Percentiles rank a stretch among this genome's conserved stretches.
Conservation (phyloP, 2,888 invertebrate species). For the Leptopilina drosophilae region DNA sequence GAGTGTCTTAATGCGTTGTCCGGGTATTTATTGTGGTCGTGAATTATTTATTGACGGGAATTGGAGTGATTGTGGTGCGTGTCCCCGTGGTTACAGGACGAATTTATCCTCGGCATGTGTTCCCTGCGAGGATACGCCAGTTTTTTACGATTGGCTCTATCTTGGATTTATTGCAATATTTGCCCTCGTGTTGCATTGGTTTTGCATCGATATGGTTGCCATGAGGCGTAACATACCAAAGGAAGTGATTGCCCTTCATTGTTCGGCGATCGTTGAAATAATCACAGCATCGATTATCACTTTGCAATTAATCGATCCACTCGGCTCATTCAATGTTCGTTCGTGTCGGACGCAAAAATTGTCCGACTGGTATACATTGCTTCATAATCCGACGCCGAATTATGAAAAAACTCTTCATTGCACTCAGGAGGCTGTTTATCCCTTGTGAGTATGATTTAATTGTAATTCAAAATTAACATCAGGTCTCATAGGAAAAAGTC, state of each 20-base stretch:
- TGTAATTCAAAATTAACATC: not conserved
- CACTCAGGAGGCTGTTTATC: constrained; percentile 98
- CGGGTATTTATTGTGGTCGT: constrained; percentile 91
- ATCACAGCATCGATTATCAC: constrained; percentile 86
- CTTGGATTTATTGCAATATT: constrained; percentile 95
- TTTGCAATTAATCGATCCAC: constrained; percentile 88
- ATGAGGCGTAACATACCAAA: constrained; percentile 87
- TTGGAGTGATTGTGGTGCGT: constrained; percentile 91
- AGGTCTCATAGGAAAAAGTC: no score
- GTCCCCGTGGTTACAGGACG: constrained; percentile 89
- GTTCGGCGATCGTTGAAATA: constrained; percentile 91
- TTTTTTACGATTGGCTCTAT: constrained; percentile 95
- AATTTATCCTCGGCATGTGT: constrained; percentile 86
- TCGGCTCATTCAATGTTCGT: constrained; percentile 85
- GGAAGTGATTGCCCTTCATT: constrained; percentile 86
- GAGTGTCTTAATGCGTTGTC: constrained; percentile 79
- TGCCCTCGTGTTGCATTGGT: constrained; percentile 93
- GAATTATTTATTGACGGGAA: constrained; percentile 82
- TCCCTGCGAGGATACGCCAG: constrained; percentile 86
- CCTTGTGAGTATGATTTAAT: constrained; percentile 84
- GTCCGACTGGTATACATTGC: constrained; percentile 97
- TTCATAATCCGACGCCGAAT: constrained; percentile 96
- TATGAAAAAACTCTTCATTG: constrained; percentile 93
- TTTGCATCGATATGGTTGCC: constrained; percentile 92
- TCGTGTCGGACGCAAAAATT: constrained; percentile 89